phyloP scores from a whole-genome alignment of 35 echinoderm and acorn worm genomes.

The Diadema setosum region DNA sequence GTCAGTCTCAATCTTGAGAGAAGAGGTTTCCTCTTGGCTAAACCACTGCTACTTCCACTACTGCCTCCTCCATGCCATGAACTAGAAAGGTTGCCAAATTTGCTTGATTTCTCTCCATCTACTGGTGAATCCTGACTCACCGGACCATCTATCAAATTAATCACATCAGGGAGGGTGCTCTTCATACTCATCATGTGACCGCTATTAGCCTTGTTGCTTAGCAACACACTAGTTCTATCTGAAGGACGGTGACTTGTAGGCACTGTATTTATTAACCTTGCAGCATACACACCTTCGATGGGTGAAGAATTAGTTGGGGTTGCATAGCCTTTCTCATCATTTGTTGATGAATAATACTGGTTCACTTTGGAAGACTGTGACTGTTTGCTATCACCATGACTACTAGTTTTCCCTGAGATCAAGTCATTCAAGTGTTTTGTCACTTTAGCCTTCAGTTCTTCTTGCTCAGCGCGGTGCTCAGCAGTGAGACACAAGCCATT shows the following conservation, averaged over 20 bases:
- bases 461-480: background rate
- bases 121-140: background rate
- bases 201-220: too few relatives aligned
- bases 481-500: background rate
- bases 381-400: background rate
- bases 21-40: background rate
- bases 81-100: background rate
- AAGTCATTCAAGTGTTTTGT: constrained; percentile 14
- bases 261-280: background rate
- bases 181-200: background rate
- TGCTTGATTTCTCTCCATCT: background rate
- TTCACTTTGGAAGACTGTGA: background rate
- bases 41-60: background rate
- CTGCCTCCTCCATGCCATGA: background rate
- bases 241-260: too few relatives aligned
- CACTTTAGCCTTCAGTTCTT: background rate
- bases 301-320: background rate
- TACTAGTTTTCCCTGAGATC: background rate
- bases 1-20: background rate
- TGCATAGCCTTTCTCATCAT: background rate
- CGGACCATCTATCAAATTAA: background rate
- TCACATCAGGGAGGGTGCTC: background rate
- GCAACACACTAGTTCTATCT: too few relatives aligned
- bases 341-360: background rate
- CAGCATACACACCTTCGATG: background rate